Percentiles rank a stretch among this genome's conserved stretches.
These are phyloP conservation scores for Bombyx mandarina DNA, from an alignment of 1,140 invertebrate species.

Conservation along the genomic window DNA sequence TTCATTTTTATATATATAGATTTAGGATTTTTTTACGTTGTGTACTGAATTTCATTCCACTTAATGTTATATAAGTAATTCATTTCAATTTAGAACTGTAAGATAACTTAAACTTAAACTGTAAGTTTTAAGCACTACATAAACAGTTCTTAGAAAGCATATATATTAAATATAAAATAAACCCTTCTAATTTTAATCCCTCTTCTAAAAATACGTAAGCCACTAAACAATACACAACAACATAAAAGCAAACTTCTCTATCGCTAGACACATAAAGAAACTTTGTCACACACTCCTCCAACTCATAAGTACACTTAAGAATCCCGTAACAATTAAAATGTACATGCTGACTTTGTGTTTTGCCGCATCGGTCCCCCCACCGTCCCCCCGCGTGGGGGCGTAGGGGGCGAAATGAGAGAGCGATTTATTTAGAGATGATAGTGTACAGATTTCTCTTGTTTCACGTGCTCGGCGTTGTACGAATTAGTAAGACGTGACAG, in stretches of 20 bases:
- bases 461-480: conserved; percentile 12
- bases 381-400: too few relatives aligned
- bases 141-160: too few relatives aligned
- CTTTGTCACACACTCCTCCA: conserved; percentile 2
- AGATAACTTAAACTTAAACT: too few relatives aligned
- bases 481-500: conserved; percentile 13
- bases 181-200: too few relatives aligned
- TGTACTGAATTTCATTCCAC: too few relatives aligned
- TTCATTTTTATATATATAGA: too few relatives aligned
- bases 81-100: too few relatives aligned
- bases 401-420: neutral
- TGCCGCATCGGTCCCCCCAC: neutral
- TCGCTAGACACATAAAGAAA: neutral
- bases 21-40: too few relatives aligned
- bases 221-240: conserved; percentile 1
- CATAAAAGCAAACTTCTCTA: neutral
- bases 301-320: neutral
- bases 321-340: conserved; percentile 2
- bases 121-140: too few relatives aligned
- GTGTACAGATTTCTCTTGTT: conserved; percentile 20
- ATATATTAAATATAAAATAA: too few relatives aligned
- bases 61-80: too few relatives aligned
- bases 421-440: conserved; percentile 20
- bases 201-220: too few relatives aligned
- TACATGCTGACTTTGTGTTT: conserved; percentile 1